A percentile compares a stretch with the other conserved stretches of the same genome.
These are phyloP conservation scores for Pomacea canaliculata DNA, from an alignment of 2,888 invertebrate genomes.

Conservation along the genomic window DNA sequence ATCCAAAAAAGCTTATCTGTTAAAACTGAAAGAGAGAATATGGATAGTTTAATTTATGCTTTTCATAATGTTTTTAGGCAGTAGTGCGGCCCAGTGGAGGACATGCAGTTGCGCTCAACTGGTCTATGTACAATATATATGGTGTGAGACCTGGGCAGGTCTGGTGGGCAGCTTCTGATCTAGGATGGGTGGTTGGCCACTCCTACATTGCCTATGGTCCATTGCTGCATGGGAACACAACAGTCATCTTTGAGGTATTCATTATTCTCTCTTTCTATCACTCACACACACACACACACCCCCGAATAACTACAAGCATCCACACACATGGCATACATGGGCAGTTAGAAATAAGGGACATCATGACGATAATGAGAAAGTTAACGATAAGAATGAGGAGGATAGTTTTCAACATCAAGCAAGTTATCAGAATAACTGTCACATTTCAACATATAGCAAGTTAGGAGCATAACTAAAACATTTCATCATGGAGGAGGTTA, in stretches of 20 bases:
- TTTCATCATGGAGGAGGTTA: too few species aligned
- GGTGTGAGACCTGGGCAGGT: slow-evolving; percentile 77
- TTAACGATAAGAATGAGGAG: too few species aligned
- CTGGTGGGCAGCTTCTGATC: slow-evolving; percentile 89
- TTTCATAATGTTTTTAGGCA: slow-evolving; percentile 73
- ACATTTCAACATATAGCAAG: too few species aligned
- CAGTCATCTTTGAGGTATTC: slow-evolving; percentile 68
- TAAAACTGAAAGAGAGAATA: too few species aligned
- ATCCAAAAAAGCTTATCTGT: too few species aligned
- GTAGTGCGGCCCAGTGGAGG: slow-evolving; percentile 89
- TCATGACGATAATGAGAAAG: too few species aligned
- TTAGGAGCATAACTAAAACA: too few species aligned
- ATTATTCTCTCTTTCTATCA: not conserved
- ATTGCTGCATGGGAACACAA: slow-evolving; percentile 82
- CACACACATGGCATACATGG: slow-evolving; percentile 1
- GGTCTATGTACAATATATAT: slow-evolving; percentile 87
- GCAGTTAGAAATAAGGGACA: not conserved
- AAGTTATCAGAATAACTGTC: too few species aligned
- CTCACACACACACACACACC: not conserved
- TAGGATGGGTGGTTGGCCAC: slow-evolving; percentile 85
- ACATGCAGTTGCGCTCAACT: slow-evolving; percentile 86
- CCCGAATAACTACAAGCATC: not conserved
- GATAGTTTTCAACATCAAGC: too few species aligned
- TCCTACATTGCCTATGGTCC: slow-evolving; percentile 96
- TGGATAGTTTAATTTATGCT: too few species aligned